Evolutionary conservation across 2,113 vertebrate species (phyloP), one percentile per base, ranked within the genome.

Genomic region (Procapra przewalskii): DNA sequence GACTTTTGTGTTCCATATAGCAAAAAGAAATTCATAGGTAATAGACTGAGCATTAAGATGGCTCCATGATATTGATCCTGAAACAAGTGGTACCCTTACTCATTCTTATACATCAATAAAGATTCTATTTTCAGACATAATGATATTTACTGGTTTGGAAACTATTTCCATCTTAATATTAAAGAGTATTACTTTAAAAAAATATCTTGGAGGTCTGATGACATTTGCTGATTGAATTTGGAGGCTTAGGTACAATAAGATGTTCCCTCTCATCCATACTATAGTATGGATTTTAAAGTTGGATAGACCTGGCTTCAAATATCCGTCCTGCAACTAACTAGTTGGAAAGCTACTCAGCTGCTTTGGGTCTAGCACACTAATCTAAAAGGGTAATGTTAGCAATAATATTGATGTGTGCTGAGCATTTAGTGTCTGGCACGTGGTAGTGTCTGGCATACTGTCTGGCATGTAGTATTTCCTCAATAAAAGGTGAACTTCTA

Each of bases 111-210:
- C 36, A 80, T 94, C 82, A 96, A 48, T 96, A 89, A 98, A 96
- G 79, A 93, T 64, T 96, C 50, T 91, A 77, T 95, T 96, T 93
- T 62, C 64, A 97, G 92, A 80, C 93, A 87, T 52, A 96, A 96
- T 52, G 36, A 90, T 84, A 93, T 95, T 97, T 87, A 45, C 60
- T 96, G 57, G 25, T 50, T 96, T 91, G 75, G 62, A 97, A 98
- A 93, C 12, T 71, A 93, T 80, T 96, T 97, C 60, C 15, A 23
- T 52, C 54, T 91, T 84, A 59, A 75, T 89, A 89, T 64, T 91
- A 96, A 97, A 86, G 64, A 96, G 60, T 80, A 83, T 54, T 94
- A 91, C 67, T 88, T 97, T 96, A 3, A 67, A n/a, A 89, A 67
- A 96, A 85, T 87, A 45, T 93, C 82, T 87, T 97, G 50, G 91